These are phyloP conservation scores for Ormia ochracea DNA, from an alignment of 2,888 invertebrate genomes.

Conservation along the genomic window DNA sequence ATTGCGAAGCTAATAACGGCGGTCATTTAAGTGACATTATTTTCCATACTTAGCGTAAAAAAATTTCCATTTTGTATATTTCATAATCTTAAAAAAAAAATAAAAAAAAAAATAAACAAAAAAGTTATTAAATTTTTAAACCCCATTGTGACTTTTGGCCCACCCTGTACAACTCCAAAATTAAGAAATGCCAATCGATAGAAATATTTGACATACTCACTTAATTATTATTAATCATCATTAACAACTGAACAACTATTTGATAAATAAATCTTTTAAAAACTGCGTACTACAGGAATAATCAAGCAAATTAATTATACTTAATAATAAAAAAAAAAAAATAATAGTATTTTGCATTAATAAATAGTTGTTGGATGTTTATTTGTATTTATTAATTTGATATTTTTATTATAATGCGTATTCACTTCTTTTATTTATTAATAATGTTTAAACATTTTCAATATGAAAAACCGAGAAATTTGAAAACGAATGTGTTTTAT, in stretches of 20 bases:
- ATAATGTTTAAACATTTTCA: no score
- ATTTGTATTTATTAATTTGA: slow-evolving; percentile 36
- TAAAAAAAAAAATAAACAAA: no score
- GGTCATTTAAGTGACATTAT: no score
- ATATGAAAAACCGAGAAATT: no score
- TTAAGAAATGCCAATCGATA: slow-evolving; percentile 49
- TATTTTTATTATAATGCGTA: slow-evolving; percentile 32
- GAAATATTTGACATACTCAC: slow-evolving; percentile 41
- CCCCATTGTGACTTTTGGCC: no score
- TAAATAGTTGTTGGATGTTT: slow-evolving; percentile 36
- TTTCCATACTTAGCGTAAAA: no score
- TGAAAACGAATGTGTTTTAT: no score
- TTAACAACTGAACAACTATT: slow-evolving; percentile 40
- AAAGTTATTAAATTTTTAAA: no score
- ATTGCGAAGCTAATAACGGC: no score
- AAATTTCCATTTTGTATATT: no score
- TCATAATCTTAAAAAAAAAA: no score
- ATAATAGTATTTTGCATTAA: slow-evolving; percentile 13
- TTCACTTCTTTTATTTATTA: slow-evolving; percentile 50
- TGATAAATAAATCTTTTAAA: slow-evolving; percentile 50
- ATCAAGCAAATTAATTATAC: slow-evolving; percentile 36
- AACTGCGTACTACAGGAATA: slow-evolving; percentile 44
- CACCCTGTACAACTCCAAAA: slow-evolving; percentile 5
- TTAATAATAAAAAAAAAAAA: slow-evolving; percentile 37
- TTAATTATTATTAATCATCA: slow-evolving; percentile 44